A percentile compares a stretch with the other conserved stretches of the same genome.
phyloP scores from a whole-genome alignment of 2,113 vertebrate genomes.

The rabbit (Oryctolagus cuniculus) region mOryCun1.1 NC_091432.1:32744501-32745000 shows the following conservation, averaged over 20 bases:
- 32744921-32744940: conserved; percentile 53
- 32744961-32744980: conserved; percentile 31
- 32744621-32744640: neutral
- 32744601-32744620: neutral
- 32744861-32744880: conserved; percentile 44
- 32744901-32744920: neutral
- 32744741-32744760: conserved; percentile 56
- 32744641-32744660: conserved; percentile 39
- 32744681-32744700: conserved; percentile 59
- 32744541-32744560: conserved; percentile 63
- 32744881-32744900: conserved; percentile 5
- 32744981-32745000: conserved; percentile 7
- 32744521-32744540: conserved; percentile 53
- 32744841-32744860: conserved; percentile 49
- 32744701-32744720: conserved; percentile 46
- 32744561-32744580: conserved; percentile 57
- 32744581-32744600: conserved; percentile 45
- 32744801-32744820: neutral
- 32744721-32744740: conserved; percentile 61
- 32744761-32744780: conserved; percentile 56
- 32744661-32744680: conserved; percentile 24
- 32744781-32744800: conserved; percentile 51
- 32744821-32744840: conserved; percentile 52
- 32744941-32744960: neutral
- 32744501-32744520: conserved; percentile 44